A percentile compares a stretch with the other conserved stretches of the same genome.
phyloP scores from a whole-genome alignment of 1,140 invertebrate species.

The Lanistes nyassanus region DNA sequence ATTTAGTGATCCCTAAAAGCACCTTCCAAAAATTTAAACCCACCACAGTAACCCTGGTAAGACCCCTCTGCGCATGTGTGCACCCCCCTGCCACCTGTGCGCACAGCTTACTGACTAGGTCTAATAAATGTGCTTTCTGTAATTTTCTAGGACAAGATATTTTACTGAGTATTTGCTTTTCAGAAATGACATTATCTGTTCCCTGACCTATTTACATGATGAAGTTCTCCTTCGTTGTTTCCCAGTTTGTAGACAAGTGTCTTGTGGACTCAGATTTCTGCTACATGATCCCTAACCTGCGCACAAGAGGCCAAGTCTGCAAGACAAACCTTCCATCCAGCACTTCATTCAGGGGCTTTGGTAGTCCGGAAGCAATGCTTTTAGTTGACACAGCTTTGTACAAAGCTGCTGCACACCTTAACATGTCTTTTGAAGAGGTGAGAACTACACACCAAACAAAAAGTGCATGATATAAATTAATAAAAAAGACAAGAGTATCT shows the following conservation, averaged over 20 bases:
- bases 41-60: no score
- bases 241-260: background rate
- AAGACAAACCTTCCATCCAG: conserved; percentile 67
- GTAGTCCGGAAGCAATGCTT: conserved; percentile 63
- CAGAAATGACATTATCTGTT: no score
- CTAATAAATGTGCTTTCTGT: no score
- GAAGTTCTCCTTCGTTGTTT: background rate
- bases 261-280: conserved; percentile 51
- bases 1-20: no score
- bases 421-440: conserved; percentile 45
- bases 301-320: conserved; percentile 52
- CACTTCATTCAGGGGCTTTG: conserved; percentile 68
- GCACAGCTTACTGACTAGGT: no score
- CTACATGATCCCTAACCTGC: conserved; percentile 62
- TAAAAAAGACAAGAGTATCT: background rate
- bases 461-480: no score
- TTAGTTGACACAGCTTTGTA: conserved; percentile 59
- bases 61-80: no score
- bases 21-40: no score
- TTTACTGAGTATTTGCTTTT: no score
- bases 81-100: no score
- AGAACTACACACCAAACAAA: background rate
- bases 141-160: no score
- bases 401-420: conserved; percentile 53
- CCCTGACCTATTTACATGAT: background rate